Conservation (phyloP, 1,140 invertebrate species). For the Drosophila pruinosa region DNA sequence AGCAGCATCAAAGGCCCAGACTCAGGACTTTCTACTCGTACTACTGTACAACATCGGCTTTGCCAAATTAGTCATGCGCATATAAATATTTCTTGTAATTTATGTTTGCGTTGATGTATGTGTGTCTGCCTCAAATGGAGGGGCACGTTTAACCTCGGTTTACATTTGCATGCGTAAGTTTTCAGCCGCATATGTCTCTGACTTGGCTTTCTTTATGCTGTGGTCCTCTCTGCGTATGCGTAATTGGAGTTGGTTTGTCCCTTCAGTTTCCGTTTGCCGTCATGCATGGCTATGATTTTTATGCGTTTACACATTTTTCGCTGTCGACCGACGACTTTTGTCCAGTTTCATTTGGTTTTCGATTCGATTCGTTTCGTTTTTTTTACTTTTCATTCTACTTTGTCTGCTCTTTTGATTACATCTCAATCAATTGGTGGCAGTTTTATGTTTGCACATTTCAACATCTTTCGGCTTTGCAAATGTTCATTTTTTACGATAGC, state of each 20-base stretch:
- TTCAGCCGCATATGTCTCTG: slow-evolving; percentile 48
- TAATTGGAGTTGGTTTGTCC: slow-evolving; percentile 59
- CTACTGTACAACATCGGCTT: neutral
- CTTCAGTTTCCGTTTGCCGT: slow-evolving; percentile 24
- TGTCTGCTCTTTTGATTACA: slow-evolving; percentile 66
- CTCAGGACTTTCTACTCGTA: no score
- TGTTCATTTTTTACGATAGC: slow-evolving; percentile 72
- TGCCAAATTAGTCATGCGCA: slow-evolving; percentile 77
- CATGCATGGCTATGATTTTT: slow-evolving; percentile 62
- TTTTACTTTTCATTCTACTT: slow-evolving; percentile 26
- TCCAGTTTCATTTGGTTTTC: slow-evolving; percentile 9
- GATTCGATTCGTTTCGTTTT: slow-evolving; percentile 13
- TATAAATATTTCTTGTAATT: slow-evolving; percentile 65
- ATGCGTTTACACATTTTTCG: slow-evolving; percentile 59
- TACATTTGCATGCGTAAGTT: slow-evolving; percentile 55
- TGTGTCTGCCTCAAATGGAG: slow-evolving; percentile 46
- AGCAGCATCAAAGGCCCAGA: slow-evolving; percentile 58
- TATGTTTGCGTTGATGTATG: slow-evolving; percentile 66
- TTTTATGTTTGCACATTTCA: slow-evolving; percentile 78
- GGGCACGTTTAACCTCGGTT: slow-evolving; percentile 65
- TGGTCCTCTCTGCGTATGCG: slow-evolving; percentile 60
- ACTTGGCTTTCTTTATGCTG: slow-evolving; percentile 14
- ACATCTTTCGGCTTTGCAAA: slow-evolving; percentile 70
- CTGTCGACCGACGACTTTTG: slow-evolving; percentile 5
- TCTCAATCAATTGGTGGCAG: slow-evolving; percentile 79